Evolutionary conservation across 2,888 invertebrate species (phyloP), one percentile per base, ranked within the genome.

Genomic region (Macaria liturata): DNA sequence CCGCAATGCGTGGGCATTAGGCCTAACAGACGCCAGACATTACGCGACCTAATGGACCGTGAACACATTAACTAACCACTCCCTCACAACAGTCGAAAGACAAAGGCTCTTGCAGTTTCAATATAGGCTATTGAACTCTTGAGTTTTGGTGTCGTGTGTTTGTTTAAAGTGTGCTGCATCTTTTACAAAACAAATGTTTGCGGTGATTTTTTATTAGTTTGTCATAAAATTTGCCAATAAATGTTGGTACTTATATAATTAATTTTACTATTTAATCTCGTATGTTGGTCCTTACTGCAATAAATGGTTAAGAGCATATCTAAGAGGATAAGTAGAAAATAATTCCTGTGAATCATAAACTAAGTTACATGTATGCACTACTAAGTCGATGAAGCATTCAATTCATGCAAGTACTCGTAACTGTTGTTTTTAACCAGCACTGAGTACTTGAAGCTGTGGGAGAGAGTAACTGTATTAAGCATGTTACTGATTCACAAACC

Each of bases 401-500:
- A 62, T 54, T 58, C 61, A 58, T 59, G 57, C 61, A 61, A 52
- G 59, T 56, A 54, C 52, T 64, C 4, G 6, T 72, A 73, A 71
- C 72, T 65, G 72, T 70, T 64, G 44, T 66, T 62, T 64, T 47
- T 52, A 61, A 54, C 52, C 47, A 65, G 66, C 62, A 60, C 58
- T 55, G 59, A 54, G 66, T 62, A 57, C 54, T 66, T 64, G 64
- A 62, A 67, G 9, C n/a, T 72, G 75, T 75, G 72, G 67, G 64
- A 63, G 62, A 64, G n/a, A 53, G 34, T 74, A 74, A 71, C 75
- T 71, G 75, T 75, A 59, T 58, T 64, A 62, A 52, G 45, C 49
- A 58, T 65, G 63, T 51, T 57, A 40, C 48, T 42, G 45, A 58
- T 9, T 42, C 49, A 44, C 46, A 54, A 20, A 32, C 51, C 39